These are phyloP conservation scores for Sebastes taczanowskii DNA, from an alignment of 2,797 vertebrate species.

Conservation along the genomic window DNA sequence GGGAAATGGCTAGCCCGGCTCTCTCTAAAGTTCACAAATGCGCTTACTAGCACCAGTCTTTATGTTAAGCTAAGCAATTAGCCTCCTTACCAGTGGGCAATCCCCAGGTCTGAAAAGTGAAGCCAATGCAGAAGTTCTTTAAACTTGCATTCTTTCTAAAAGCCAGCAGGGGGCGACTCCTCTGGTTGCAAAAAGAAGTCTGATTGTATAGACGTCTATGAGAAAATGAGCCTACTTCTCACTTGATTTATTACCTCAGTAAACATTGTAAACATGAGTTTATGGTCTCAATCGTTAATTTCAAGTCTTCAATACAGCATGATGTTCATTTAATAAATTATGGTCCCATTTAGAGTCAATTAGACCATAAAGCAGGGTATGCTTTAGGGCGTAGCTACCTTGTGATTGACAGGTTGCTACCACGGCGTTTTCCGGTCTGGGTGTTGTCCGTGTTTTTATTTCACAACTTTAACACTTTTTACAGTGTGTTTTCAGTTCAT, in stretches of 20 bases:
- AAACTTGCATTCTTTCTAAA: neutral
- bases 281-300: too few species aligned
- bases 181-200: too few species aligned
- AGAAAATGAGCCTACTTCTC: too few species aligned
- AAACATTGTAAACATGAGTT: accelerated
- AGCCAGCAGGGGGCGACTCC: too few species aligned
- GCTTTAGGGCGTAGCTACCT: too few species aligned
- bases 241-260: too few species aligned
- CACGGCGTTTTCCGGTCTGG: accelerated
- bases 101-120: neutral
- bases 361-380: too few species aligned
- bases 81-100: neutral
- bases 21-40: neutral
- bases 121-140: neutral
- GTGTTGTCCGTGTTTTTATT: neutral
- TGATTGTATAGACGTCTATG: accelerated
- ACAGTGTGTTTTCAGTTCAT: neutral
- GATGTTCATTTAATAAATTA: too few species aligned
- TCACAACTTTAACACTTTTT: accelerated
- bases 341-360: too few species aligned
- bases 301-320: too few species aligned
- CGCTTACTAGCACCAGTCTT: accelerated
- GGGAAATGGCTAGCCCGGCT: neutral
- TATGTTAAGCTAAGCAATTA: neutral
- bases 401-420: neutral